Evolutionary conservation across 2,888 invertebrate species (phyloP), one percentile per base, ranked within the genome.

Genomic region (Noctua comes): DNA sequence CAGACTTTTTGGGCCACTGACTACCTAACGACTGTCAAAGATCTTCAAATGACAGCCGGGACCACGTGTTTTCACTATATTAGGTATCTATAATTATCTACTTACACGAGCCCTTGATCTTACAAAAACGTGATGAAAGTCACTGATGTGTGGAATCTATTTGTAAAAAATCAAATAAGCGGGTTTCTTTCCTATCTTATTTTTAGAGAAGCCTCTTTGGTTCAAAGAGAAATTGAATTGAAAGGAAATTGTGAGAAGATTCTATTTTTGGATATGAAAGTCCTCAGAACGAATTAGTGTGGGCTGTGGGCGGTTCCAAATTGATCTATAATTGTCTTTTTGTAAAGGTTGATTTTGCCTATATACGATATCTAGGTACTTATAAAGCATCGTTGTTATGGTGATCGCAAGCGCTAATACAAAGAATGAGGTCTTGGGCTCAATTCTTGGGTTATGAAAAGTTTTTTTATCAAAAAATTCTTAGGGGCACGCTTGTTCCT

Each of bases 191-290:
- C 2, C 27, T 82, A 54, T 68, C 24, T 40, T 13, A 57, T 73
- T 21, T 80, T 51, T 7, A 24, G 18, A 73, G 62, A 16, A 46
- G 16, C 54, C 46, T 57, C 21, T n/a, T 48, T 48, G 10, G 48
- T 73, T 65, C 73, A 72, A 73, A 73, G 65, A 62, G 31, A 66
- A 82, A 48, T 54, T 31, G 18, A 64, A 82, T 80, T 76, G 46
- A 48, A 46, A 75, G 82, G 82, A 80, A 82, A 82, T 76, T 64
- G 31, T 57, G 46, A 57, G n/a, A 21, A 43, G n/a, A 71, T 62
- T 80, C 31, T 72, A 36, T 43, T 80, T 59, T 72, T n/a, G 40
- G 31, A 57, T 24, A 48, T 18, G 48, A 80, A 72, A 72, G 62
- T 43, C 11, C n/a, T 69, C 11, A n/a, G 7, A 40, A 70, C 13